Percentiles rank a stretch among this genome's conserved stretches.
Conservation (phyloP, 64 coral and sea anemone genomes). For the Stichodactyla helianthus region DNA sequence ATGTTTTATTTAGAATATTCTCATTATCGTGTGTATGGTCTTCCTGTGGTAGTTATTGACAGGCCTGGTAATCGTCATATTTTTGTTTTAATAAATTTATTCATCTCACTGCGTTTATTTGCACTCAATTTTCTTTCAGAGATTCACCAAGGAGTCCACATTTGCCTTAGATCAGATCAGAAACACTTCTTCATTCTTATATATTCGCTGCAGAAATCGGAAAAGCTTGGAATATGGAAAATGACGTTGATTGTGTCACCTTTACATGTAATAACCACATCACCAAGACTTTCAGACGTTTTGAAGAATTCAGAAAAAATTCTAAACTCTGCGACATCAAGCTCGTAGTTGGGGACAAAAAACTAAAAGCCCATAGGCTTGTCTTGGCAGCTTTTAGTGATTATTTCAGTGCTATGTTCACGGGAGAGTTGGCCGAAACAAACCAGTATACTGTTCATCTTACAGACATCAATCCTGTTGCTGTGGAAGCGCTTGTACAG, state of each 20-base stretch:
- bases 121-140: not conserved
- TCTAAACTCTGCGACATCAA: slow-evolving; percentile 89
- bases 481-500: slow-evolving; percentile 70
- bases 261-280: slow-evolving; percentile 64
- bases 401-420: slow-evolving; percentile 99
- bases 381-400: slow-evolving; percentile 96
- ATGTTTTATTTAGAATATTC: no score
- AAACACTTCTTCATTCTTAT: not conserved
- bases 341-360: slow-evolving; percentile 76
- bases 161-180: not conserved
- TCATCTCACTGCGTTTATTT: not conserved
- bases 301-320: slow-evolving; percentile 84
- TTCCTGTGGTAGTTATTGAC: not conserved
- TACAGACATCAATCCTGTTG: slow-evolving; percentile 78
- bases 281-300: slow-evolving; percentile 63
- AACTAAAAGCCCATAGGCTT: slow-evolving; percentile 80
- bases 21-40: not conserved
- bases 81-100: not conserved
- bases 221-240: slow-evolving; percentile 47
- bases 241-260: slow-evolving; percentile 56
- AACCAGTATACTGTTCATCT: slow-evolving; percentile 67
- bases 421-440: slow-evolving; percentile 84
- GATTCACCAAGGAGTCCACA: not conserved
- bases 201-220: not conserved
- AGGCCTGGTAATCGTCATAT: not conserved